Percentiles rank a stretch among this genome's conserved stretches.
Evolutionary conservation across 2,888 invertebrate species (phyloP).

Genomic region (Cephalotes varians): DNA sequence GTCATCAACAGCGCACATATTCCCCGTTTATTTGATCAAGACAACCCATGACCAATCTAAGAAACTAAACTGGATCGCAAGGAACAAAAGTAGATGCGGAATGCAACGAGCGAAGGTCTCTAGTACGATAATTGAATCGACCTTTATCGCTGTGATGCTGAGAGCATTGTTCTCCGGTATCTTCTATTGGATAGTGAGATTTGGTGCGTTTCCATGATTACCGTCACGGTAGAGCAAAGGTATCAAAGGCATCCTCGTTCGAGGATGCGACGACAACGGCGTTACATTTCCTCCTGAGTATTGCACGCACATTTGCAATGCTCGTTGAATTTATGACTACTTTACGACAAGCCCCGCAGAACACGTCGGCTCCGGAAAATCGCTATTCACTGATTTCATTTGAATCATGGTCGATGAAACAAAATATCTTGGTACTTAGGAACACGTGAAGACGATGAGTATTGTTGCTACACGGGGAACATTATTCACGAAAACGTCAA

Average conservation of each 20-base stretch:
- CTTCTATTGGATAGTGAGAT: conserved; percentile 56
- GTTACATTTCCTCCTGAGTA: conserved; percentile 45
- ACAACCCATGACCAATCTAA: conserved; percentile 37
- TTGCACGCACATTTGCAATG: conserved; percentile 36
- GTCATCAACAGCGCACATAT: not conserved
- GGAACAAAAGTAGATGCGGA: conserved; percentile 49
- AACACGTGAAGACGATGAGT: not conserved
- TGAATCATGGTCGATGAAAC: conserved; percentile 14
- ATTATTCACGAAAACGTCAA: not conserved
- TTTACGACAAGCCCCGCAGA: conserved; percentile 33
- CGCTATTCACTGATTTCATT: conserved; percentile 27
- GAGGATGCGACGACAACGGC: conserved; percentile 23
- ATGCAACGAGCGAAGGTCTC: conserved; percentile 22
- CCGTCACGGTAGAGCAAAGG: conserved; percentile 41
- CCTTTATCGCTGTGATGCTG: conserved; percentile 56
- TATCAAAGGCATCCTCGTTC: conserved; percentile 46
- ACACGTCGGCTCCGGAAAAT: not conserved
- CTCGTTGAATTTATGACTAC: conserved; percentile 43
- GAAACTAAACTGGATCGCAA: conserved; percentile 45
- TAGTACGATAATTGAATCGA: conserved; percentile 59
- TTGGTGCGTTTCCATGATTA: conserved; percentile 55
- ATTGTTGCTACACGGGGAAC: not conserved
- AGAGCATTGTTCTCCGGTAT: conserved; percentile 55
- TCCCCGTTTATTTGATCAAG: conserved; percentile 30
- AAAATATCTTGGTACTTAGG: not conserved